Evolutionary conservation across 2,888 invertebrate species (phyloP).

Genomic region (Xanthia icteritia): DNA sequence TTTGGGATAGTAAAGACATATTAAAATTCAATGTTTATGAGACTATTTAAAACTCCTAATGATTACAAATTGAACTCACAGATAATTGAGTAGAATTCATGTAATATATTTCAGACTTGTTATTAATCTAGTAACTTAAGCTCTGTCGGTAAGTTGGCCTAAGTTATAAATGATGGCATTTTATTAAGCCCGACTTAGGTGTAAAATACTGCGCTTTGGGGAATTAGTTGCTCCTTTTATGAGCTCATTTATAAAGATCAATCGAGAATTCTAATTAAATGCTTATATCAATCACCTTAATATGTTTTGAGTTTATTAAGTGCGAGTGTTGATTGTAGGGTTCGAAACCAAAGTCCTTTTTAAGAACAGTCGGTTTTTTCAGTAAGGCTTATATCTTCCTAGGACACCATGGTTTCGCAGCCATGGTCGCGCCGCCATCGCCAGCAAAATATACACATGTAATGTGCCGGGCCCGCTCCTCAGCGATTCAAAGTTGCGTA

Average conservation of each 20-base stretch:
- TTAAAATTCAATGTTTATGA: too few species aligned
- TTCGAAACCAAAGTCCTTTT: too few species aligned
- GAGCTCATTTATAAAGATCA: slow-evolving; percentile 32
- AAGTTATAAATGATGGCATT: slow-evolving; percentile 58
- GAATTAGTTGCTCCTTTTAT: slow-evolving; percentile 29
- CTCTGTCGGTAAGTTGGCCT: slow-evolving; percentile 33
- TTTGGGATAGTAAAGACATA: too few species aligned
- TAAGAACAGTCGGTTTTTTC: not conserved
- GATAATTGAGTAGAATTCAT: slow-evolving; percentile 30
- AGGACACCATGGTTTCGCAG: not conserved
- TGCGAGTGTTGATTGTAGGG: not conserved
- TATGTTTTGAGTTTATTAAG: not conserved
- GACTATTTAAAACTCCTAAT: not conserved
- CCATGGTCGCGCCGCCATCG: not conserved
- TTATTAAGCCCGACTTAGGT: slow-evolving; percentile 45
- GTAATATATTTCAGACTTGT: slow-evolving; percentile 41
- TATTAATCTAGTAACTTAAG: slow-evolving; percentile 54
- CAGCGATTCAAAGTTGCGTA: too few species aligned
- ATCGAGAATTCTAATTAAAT: slow-evolving; percentile 13
- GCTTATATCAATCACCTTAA: not conserved
- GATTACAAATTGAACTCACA: slow-evolving; percentile 33
- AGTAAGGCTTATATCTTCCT: not conserved
- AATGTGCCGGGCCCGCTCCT: too few species aligned
- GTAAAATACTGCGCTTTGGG: slow-evolving; percentile 26
- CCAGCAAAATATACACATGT: too few species aligned